Evolutionary conservation across 2,797 vertebrate genomes (phyloP), one percentile per base, ranked within the genome.

Genomic region (Pempheris klunzingeri): DNA sequence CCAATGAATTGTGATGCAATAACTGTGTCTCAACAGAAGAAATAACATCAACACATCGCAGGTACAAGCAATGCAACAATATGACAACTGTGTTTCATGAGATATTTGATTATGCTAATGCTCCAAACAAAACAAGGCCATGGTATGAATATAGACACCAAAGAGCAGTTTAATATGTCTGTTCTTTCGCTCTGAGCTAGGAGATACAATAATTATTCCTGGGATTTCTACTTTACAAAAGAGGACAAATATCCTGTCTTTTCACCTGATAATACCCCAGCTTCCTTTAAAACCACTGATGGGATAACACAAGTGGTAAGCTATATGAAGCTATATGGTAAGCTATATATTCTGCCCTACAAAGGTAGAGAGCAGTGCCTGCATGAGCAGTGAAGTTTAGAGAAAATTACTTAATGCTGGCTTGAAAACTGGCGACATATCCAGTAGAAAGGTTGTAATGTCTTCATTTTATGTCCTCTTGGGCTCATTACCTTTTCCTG

Each of bases 31-130:
- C 78, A 68, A 58, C 80, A 81, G 74, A 72, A 74, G 74, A 86
- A 83, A 90, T 88, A 88, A 87, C 75, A 89, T 88, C 87, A 77
- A 74, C 80, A 78, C 74, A 68, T 83, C 47, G 26, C 84, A 89
- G 85, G 88, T 87, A 81, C 84, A 84, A 79, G 74, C 60, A 74
- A 81, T 71, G 80, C 72, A 63, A 55, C 34, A 80, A 81, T 77
- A 79, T 79, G 77, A 86, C 81, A 78, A 83, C 69, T 63, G 77
- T 26, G 46, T 83, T 81, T 77, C 75, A 76, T 71, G 63, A 82
- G 69, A 63, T 82, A 82, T 88, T 86, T 90, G 81, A 90, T 90
- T 88, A 89, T 88, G 80, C 61, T 81, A 88, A 88, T 88, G 49
- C 38, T 43, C 34, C 62, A 84, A 84, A 87, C 70, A 88, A 87